Percentiles rank a stretch among this genome's conserved stretches.
These are phyloP conservation scores for Ctenicera cuprea DNA, from an alignment of 2,888 invertebrate species.

Conservation along the genomic window DNA sequence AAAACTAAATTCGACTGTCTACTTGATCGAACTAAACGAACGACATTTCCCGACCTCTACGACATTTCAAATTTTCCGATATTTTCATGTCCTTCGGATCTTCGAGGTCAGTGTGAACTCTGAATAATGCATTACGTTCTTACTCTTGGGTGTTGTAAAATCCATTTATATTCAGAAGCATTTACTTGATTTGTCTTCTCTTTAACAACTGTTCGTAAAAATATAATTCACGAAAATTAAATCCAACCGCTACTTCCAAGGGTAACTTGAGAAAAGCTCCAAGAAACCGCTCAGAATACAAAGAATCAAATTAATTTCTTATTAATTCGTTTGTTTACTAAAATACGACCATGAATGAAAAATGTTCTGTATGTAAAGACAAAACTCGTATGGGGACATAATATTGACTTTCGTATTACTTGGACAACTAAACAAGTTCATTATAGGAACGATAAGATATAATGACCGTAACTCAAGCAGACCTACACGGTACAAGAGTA, in stretches of 20 bases:
- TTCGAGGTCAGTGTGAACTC: conserved; percentile 27
- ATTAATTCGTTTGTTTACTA: conserved; percentile 4
- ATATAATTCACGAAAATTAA: neutral
- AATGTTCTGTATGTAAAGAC: neutral
- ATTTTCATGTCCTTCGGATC: neutral
- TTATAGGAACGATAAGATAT: conserved; percentile 36
- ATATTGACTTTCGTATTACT: conserved; percentile 24
- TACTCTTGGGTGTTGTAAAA: conserved; percentile 1
- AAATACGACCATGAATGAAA: neutral
- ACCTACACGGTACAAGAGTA: conserved; percentile 21
- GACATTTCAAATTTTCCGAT: neutral
- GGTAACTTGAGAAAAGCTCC: neutral
- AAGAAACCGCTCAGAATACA: neutral
- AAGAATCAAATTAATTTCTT: neutral
- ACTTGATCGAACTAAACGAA: conserved; percentile 4
- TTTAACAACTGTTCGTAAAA: neutral
- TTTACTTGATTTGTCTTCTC: neutral
- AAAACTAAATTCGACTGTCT: no score
- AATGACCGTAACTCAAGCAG: conserved; percentile 29
- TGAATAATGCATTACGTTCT: conserved; percentile 12
- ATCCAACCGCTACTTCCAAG: no score
- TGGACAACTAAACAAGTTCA: conserved; percentile 31
- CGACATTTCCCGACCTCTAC: neutral
- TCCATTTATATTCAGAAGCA: conserved; percentile 23
- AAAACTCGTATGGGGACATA: neutral